These are phyloP conservation scores for Eupithecia insigniata DNA, from an alignment of 2,888 invertebrate genomes.

Conservation along the genomic window DNA sequence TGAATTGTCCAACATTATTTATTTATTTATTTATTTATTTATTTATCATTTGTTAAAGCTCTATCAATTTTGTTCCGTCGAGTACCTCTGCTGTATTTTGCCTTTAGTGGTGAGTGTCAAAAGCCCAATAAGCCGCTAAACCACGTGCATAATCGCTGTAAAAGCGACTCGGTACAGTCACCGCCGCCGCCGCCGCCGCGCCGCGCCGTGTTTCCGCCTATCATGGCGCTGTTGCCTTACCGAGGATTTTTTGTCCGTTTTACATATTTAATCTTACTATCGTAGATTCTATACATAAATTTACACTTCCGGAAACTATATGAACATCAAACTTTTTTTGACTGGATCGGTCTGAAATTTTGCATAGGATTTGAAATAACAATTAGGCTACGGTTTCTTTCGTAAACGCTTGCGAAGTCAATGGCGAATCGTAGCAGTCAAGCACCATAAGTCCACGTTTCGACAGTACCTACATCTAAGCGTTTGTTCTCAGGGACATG, in stretches of 20 bases:
- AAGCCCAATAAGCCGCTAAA: background rate
- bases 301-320: background rate
- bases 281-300: background rate
- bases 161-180: background rate
- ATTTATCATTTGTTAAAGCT: background rate
- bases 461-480: background rate
- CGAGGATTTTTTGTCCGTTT: background rate
- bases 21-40: too few species aligned
- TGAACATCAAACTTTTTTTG: background rate
- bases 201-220: background rate
- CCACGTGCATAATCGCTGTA: background rate
- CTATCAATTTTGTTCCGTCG: background rate
- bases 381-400: background rate
- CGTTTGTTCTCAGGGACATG: constrained; percentile 88
- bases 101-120: background rate
- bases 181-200: too few species aligned
- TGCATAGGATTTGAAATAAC: background rate
- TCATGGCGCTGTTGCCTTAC: background rate
- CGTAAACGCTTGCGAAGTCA: background rate
- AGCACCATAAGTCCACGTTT: background rate
- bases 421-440: too few species aligned
- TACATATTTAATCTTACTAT: background rate
- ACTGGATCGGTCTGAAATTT: background rate
- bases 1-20: too few species aligned
- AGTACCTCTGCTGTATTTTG: background rate